These are phyloP conservation scores for Tyria jacobaeae DNA, from an alignment of 2,888 invertebrate genomes.

Conservation along the genomic window DNA sequence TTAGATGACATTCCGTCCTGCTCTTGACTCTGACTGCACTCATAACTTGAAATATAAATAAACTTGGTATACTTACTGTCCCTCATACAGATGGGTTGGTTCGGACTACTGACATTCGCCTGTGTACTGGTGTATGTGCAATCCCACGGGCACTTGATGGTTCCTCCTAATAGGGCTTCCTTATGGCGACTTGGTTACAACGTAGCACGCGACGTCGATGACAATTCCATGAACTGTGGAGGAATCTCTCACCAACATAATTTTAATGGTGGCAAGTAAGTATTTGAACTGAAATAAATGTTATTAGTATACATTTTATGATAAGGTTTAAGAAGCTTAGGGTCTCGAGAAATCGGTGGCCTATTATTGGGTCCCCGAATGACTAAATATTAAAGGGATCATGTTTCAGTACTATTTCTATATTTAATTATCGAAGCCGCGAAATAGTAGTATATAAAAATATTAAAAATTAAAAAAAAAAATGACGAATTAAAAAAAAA, in stretches of 20 bases:
- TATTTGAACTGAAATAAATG: background rate
- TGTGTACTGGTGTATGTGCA: background rate
- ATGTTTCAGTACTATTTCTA: no score
- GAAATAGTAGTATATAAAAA: no score
- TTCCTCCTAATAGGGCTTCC: background rate
- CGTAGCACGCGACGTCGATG: background rate
- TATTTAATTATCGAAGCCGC: no score
- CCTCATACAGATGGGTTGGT: background rate
- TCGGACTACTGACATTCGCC: background rate
- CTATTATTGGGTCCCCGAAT: no score
- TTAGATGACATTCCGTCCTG: no score
- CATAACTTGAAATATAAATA: background rate
- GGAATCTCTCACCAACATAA: conserved; percentile 1
- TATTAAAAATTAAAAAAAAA: no score
- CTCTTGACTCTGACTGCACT: no score
- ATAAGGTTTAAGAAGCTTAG: no score
- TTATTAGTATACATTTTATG: background rate
- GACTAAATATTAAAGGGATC: no score
- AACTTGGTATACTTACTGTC: background rate
- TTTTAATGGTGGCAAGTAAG: background rate
- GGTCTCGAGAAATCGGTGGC: no score
- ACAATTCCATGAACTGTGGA: background rate
- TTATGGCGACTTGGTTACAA: background rate
- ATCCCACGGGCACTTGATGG: background rate
- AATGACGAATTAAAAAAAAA: no score